phyloP scores from a whole-genome alignment of 2,113 vertebrate genomes.

The Xyrauchen texanus region DNA sequence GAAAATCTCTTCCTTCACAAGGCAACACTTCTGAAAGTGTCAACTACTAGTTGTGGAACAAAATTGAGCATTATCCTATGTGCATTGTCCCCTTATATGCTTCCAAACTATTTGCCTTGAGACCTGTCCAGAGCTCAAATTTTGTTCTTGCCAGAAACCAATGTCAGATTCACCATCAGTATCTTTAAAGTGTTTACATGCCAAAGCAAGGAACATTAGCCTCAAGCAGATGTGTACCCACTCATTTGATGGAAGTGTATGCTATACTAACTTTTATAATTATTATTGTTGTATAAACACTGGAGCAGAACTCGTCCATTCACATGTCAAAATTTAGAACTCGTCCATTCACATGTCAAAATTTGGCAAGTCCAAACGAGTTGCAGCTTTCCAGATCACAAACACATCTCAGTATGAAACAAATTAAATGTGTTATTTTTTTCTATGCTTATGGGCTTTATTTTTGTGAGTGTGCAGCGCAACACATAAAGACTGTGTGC shows the following conservation, averaged over 20 bases:
- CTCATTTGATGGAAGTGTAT: not conserved
- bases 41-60: too few relatives aligned
- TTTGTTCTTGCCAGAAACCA: not conserved
- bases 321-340: too few relatives aligned
- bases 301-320: too few relatives aligned
- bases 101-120: not conserved
- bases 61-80: not conserved
- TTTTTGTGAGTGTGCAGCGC: too few relatives aligned
- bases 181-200: not conserved
- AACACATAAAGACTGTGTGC: too few relatives aligned
- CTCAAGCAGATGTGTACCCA: not conserved
- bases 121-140: not conserved
- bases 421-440: too few relatives aligned
- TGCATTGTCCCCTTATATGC: not conserved
- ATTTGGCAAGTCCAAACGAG: too few relatives aligned
- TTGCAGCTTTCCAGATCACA: too few relatives aligned
- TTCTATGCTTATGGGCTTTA: too few relatives aligned
- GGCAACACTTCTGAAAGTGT: not conserved
- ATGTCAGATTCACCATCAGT: not conserved
- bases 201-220: not conserved
- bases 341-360: too few relatives aligned
- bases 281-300: too few relatives aligned
- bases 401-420: too few relatives aligned
- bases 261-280: not conserved
- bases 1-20: constrained; percentile 15